Percentiles rank a stretch among this genome's conserved stretches.
Evolutionary conservation across 92 coral and sea anemone genomes (phyloP).

Genomic region (Meandrina meandrites): DNA sequence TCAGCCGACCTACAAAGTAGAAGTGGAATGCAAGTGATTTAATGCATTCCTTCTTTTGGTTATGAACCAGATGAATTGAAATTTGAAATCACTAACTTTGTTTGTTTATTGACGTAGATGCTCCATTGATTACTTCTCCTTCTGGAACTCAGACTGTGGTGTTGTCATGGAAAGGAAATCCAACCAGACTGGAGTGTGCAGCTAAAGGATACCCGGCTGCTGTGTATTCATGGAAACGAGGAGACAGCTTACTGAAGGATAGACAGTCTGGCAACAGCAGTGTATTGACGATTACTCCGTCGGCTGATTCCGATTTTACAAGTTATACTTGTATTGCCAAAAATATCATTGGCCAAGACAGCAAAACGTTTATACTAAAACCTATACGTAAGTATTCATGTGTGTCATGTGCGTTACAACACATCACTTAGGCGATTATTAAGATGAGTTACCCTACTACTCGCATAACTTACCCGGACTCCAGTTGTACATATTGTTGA

Average conservation of each 20-base stretch:
- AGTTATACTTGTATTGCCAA: conserved; percentile 27
- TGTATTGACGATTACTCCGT: conserved; percentile 6
- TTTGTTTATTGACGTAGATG: conserved; percentile 7
- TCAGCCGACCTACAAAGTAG: too few species aligned
- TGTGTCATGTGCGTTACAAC: not conserved
- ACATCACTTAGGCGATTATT: not conserved
- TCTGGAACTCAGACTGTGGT: conserved; percentile 1
- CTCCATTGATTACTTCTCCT: conserved; percentile 6
- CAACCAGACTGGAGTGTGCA: conserved; percentile 7
- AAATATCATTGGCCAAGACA: conserved; percentile 12
- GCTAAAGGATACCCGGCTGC: conserved; percentile 26
- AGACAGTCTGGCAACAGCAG: conserved; percentile 1
- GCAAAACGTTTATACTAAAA: not conserved
- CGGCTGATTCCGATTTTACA: conserved; percentile 6
- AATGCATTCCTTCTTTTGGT: too few species aligned
- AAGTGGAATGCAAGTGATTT: too few species aligned
- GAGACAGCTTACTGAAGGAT: not conserved
- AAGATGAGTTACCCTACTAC: not conserved
- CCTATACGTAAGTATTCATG: conserved; percentile 27
- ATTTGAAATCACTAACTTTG: not conserved
- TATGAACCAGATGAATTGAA: not conserved
- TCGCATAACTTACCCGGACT: not conserved
- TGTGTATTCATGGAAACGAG: conserved; percentile 12
- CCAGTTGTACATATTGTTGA: too few species aligned
- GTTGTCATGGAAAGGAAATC: conserved; percentile 22